Evolutionary conservation across 1,140 invertebrate genomes (phyloP).

Genomic region (Camponotus floridanus): DNA sequence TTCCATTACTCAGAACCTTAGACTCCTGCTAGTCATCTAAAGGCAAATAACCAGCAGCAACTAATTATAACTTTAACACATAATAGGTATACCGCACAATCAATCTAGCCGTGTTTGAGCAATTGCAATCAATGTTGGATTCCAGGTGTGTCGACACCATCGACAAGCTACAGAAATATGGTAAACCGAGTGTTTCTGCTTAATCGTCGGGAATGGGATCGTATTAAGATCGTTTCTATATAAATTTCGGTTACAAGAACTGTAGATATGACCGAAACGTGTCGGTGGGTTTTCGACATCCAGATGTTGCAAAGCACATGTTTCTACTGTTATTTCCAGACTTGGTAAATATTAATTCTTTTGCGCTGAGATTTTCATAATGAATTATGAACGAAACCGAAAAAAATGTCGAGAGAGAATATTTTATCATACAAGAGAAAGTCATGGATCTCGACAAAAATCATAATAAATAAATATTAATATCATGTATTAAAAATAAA

Average conservation of each 20-base stretch:
- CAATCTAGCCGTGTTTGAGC: slow-evolving; percentile 29
- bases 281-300: slow-evolving; percentile 7
- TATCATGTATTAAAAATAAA: no score
- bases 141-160: slow-evolving; percentile 28
- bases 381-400: background rate
- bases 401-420: background rate
- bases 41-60: slow-evolving; percentile 40
- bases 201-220: slow-evolving; percentile 54
- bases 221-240: slow-evolving; percentile 37
- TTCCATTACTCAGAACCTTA: background rate
- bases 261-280: background rate
- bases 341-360: background rate
- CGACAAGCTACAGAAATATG: slow-evolving; percentile 40
- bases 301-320: background rate
- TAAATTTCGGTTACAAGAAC: slow-evolving; percentile 31
- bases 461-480: no score
- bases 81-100: slow-evolving; percentile 28
- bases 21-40: background rate
- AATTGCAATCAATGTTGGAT: slow-evolving; percentile 35
- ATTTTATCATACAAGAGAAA: background rate
- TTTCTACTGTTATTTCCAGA: background rate
- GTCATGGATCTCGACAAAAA: background rate
- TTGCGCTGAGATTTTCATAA: background rate
- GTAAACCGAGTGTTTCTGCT: slow-evolving; percentile 30
- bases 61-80: slow-evolving; percentile 58